Base-by-base conservation (phyloP, 2,888 invertebrate species). In the Arctia plantaginis region DNA sequence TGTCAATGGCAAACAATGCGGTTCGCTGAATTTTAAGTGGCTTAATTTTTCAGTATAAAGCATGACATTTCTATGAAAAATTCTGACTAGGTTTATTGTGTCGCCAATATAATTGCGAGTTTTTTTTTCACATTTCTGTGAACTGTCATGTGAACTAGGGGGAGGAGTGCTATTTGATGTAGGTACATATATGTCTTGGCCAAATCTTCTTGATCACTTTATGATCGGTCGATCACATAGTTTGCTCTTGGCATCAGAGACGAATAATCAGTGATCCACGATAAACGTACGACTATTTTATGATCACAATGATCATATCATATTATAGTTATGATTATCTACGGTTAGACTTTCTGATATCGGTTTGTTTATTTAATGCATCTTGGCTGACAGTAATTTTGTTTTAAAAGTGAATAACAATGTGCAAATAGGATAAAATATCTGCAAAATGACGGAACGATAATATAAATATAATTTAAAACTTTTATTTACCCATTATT, bases 21-120 rank as follows among this genome's bases (percentile, higher is more conserved):
- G 30, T 44, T 23, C 35, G 55, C 55, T 59, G 72, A 66, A 59
- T 66, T 66, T 71, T 72, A 41, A 30, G 41, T 66, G 33, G n/a
- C 18, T 59, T 23, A 41, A 64, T 64, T 51, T 66, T 65, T 71
- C 65, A 66, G 35, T 47, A n/a, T 51, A 27, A 10, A 41, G 30
- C 6, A 20, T 20, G 47, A 18, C 0, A 23, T n/a, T 69, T 30
- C 20, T 55, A 55, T 35, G 64, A 39, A 71, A 66, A 51, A 20
- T 51, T 62, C 15, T 47, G n/a, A n/a, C 27, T 18, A 0, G 15
- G 65, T 41, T 65, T 71, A 47, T 71, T 47, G 47, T 41, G 6
- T 23, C 23, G 18, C 33, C 33, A 68, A 68, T 33, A 55, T 35
- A 35, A 35, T 68, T 27, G 59, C 27, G n/a, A 27, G 27, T 12